A percentile compares a stretch with the other conserved stretches of the same genome.
These are phyloP conservation scores for Metallyticus violacea DNA, from an alignment of 2,888 invertebrate species.

Conservation along the genomic window DNA sequence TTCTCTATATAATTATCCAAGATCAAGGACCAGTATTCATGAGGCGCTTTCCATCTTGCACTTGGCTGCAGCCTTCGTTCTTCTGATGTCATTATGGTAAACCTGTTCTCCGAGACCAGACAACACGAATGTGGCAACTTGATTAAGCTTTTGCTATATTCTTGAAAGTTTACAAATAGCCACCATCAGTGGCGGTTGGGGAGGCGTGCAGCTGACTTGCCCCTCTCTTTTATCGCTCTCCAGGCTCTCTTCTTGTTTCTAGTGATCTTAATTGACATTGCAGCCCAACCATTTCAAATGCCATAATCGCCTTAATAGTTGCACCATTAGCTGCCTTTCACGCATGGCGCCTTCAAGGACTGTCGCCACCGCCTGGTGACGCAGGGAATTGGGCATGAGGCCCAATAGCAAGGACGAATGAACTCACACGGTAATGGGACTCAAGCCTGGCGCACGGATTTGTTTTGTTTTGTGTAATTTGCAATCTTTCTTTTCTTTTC, in stretches of 20 bases:
- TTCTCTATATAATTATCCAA: no score
- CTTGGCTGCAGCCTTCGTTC: neutral
- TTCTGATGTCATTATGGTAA: neutral
- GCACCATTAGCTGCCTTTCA: neutral
- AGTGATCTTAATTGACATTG: neutral
- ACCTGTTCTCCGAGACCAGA: neutral
- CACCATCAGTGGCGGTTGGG: neutral
- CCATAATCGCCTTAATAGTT: neutral
- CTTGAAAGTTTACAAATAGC: neutral
- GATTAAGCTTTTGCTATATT: neutral
- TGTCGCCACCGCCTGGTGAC: neutral
- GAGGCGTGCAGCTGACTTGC: no score
- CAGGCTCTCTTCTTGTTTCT: neutral
- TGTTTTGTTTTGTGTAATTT: no score
- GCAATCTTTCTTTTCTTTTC: no score
- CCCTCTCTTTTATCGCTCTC: no score
- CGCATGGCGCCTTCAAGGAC: neutral
- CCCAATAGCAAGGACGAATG: neutral
- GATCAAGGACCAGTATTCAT: neutral
- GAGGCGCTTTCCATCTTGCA: neutral
- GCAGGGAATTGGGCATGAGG: neutral
- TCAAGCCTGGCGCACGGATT: neutral
- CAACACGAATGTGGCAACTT: neutral
- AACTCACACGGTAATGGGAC: neutral
- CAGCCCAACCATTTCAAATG: neutral